phyloP scores from a whole-genome alignment of 2,797 vertebrate species.

The Liparis tanakae region DNA sequence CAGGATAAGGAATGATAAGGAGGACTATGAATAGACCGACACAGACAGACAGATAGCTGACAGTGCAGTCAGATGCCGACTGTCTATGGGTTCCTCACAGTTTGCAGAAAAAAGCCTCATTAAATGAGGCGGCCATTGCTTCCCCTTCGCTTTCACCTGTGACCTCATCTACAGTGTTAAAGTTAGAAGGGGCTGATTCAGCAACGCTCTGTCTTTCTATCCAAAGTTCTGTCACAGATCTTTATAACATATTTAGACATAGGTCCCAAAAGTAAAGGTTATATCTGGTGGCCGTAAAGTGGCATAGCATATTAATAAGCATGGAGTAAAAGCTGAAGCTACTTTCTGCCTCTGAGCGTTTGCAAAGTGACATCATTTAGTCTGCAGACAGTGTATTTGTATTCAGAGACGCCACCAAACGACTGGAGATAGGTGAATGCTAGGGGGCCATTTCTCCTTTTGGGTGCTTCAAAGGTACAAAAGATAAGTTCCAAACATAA shows the following conservation, averaged over 20 bases:
- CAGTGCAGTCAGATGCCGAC: conserved; percentile 45
- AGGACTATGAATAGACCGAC: conserved; percentile 55
- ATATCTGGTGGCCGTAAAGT: neutral
- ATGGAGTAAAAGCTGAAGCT: neutral
- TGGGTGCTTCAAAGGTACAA: neutral
- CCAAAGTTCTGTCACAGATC: neutral
- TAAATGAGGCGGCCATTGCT: neutral
- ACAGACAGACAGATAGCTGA: conserved; percentile 57
- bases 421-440: neutral
- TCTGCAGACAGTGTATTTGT: too few species aligned
- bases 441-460: neutral
- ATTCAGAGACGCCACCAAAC: neutral
- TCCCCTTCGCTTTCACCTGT: neutral
- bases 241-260: neutral
- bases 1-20: conserved; percentile 62
- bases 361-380: neutral
- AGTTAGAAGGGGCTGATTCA: neutral
- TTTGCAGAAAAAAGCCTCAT: neutral
- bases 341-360: neutral
- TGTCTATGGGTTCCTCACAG: conserved; percentile 10
- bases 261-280: neutral
- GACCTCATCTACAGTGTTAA: neutral
- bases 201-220: neutral
- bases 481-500: neutral
- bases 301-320: neutral